Percentiles rank a stretch among this genome's conserved stretches.
Evolutionary conservation across 2,888 invertebrate species (phyloP).

Genomic region (Acrocyrtus sp.): DNA sequence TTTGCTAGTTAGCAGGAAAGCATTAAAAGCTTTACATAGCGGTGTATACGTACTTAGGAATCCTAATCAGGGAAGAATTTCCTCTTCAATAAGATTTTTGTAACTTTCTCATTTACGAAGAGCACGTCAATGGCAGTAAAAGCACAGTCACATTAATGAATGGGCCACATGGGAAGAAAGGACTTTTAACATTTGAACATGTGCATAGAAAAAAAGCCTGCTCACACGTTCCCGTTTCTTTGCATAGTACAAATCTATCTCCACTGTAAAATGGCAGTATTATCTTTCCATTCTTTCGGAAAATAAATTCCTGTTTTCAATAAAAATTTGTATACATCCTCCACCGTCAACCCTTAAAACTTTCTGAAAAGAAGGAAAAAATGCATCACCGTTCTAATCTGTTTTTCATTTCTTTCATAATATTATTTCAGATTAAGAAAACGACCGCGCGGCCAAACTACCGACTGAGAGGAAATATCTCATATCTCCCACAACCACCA

Average conservation of each 20-base stretch:
- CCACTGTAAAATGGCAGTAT: conserved; percentile 31
- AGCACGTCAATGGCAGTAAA: conserved; percentile 6
- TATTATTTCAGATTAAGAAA: conserved; percentile 56
- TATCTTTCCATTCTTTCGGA: conserved; percentile 13
- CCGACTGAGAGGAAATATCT: not conserved
- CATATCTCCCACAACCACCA: not conserved
- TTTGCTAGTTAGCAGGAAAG: no score
- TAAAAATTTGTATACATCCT: conserved; percentile 27
- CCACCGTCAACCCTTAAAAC: conserved; percentile 8
- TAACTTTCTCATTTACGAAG: no score
- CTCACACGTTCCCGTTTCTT: no score
- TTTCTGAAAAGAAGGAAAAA: conserved; percentile 8
- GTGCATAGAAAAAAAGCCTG: no score
- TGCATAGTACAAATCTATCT: conserved; percentile 48
- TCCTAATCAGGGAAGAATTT: no score
- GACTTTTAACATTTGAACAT: no score
- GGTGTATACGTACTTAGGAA: no score
- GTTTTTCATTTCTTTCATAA: conserved; percentile 52
- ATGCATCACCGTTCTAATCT: conserved; percentile 53
- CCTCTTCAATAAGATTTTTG: no score
- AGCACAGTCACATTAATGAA: conserved; percentile 32
- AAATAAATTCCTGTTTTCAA: conserved; percentile 5
- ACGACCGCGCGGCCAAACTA: conserved; percentile 9
- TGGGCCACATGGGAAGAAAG: conserved; percentile 42
- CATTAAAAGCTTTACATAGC: no score